Base-by-base conservation (phyloP, 64 coral and sea anemone genomes). In the Montipora capricornis region DNA sequence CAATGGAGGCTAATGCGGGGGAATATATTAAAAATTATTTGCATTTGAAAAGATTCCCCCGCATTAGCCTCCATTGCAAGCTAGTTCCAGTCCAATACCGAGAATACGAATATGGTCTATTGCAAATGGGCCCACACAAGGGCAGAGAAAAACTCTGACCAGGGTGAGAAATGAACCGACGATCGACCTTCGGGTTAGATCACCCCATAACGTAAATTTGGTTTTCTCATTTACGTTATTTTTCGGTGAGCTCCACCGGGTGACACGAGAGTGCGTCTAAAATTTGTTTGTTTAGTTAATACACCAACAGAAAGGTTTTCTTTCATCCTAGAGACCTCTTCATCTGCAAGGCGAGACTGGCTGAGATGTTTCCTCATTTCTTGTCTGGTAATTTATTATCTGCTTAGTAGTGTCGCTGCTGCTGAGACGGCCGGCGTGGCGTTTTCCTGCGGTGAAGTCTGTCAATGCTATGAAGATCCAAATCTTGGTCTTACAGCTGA, bases 361-460 rank as follows among this genome's bases (percentile, higher is more conserved):
- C 15, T 7, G 47, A 47, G 3, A 69, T 86, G 81, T 9, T 5
- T 24, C 20, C 20, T 9, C 14, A 22, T 24, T 5, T 6, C 20
- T 22, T 19, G 8, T 69, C 47, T 86, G 17, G 47, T 45, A 11
- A 14, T 86, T 86, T 46, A 70, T 47, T 71, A 19, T 19, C 8
- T 86, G 61, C 45, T 86, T 1, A 4, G 22, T 24, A 8, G 20
- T 17, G 19, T 16, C 24, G 71, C 29, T 51, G 24, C 49, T 47
- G 20, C 9, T 70, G 66, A 6, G 49, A 71, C 2, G 49, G 66
- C 10, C 3, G 6, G 22, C 53, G 53, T 11, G 9, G 19, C 44
- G 0, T 48, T 71, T 86, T 44, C 82, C 45, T 86, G 82, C 44
- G 82, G 62, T 16, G 82, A 86, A 49, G 44, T 86, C n/a, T 86